Conservation (phyloP, 1,140 invertebrate species). For the Battus philenor region DNA sequence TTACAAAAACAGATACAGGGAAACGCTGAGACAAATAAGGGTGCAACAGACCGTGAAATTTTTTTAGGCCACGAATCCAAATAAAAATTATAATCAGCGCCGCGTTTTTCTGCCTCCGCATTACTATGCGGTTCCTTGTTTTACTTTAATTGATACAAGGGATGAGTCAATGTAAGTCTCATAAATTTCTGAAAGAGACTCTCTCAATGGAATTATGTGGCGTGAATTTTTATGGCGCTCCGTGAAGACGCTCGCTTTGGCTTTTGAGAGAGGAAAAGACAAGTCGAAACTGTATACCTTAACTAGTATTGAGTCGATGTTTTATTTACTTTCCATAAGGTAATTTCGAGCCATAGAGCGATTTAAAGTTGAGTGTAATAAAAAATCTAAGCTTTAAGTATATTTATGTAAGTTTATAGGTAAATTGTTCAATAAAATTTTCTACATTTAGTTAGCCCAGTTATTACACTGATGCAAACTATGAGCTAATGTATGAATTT, state of each 20-base stretch:
- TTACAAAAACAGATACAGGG: slow-evolving; percentile 45
- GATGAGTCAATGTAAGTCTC: slow-evolving; percentile 26
- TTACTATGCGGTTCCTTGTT: slow-evolving; percentile 26
- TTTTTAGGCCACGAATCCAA: slow-evolving; percentile 35
- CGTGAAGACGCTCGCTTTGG: slow-evolving; percentile 2
- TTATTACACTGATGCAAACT: too few species aligned
- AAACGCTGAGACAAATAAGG: slow-evolving; percentile 53
- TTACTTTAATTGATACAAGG: slow-evolving; percentile 22
- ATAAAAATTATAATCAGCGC: slow-evolving; percentile 48
- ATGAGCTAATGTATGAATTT: too few species aligned
- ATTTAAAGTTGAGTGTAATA: too few species aligned
- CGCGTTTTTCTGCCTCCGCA: slow-evolving; percentile 23
- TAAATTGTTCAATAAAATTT: too few species aligned
- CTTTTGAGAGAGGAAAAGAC: slow-evolving; percentile 1
- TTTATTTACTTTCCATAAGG: too few species aligned
- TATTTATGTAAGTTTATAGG: too few species aligned
- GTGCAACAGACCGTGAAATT: slow-evolving; percentile 35
- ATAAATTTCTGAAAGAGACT: slow-evolving; percentile 21
- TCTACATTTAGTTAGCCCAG: too few species aligned
- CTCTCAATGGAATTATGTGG: slow-evolving; percentile 15
- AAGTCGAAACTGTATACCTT: slow-evolving; percentile 1
- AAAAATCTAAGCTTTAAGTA: too few species aligned
- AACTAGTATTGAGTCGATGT: slow-evolving; percentile 2
- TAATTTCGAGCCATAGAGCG: too few species aligned
- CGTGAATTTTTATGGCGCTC: slow-evolving; percentile 13